Percentiles rank a stretch among this genome's conserved stretches.
Evolutionary conservation across 2,797 vertebrate genomes (phyloP).

Genomic region (Falco peregrinus): DNA sequence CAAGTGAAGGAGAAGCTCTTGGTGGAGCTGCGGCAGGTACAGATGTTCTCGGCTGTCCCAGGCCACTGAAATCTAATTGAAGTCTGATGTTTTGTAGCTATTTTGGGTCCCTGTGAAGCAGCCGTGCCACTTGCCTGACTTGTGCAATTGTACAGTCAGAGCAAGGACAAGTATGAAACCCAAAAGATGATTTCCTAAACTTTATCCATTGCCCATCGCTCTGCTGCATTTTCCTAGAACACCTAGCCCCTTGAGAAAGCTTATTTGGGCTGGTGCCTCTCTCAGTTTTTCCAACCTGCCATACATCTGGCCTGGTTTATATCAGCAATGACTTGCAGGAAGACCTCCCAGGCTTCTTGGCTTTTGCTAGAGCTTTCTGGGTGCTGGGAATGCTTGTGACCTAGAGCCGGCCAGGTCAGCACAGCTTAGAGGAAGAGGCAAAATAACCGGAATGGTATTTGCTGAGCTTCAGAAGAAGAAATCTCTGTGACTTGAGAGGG

Average conservation of each 20-base stretch:
- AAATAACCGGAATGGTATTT: not conserved
- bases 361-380: not conserved
- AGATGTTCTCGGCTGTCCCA: not conserved
- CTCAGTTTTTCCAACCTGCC: not conserved
- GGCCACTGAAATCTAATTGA: not conserved
- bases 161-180: not conserved
- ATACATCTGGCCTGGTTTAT: not conserved
- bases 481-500: not conserved
- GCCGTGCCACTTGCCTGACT: fast-evolving
- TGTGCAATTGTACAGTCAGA: not conserved
- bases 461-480: constrained; percentile 6
- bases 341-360: constrained; percentile 25
- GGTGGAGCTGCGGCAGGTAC: not conserved
- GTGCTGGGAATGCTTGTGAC: not conserved
- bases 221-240: not conserved
- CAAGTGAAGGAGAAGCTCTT: not conserved
- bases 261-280: not conserved
- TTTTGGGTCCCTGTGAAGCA: not conserved
- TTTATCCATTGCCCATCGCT: not conserved
- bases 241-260: not conserved
- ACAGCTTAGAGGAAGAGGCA: not conserved
- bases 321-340: not conserved
- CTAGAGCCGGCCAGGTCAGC: not conserved
- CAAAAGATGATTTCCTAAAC: not conserved
- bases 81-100: not conserved